Percentiles rank a stretch among this genome's conserved stretches.
These are phyloP conservation scores for Poecilobothrus nobilitatus DNA, from an alignment of 2,888 invertebrate genomes.

Conservation along the genomic window DNA sequence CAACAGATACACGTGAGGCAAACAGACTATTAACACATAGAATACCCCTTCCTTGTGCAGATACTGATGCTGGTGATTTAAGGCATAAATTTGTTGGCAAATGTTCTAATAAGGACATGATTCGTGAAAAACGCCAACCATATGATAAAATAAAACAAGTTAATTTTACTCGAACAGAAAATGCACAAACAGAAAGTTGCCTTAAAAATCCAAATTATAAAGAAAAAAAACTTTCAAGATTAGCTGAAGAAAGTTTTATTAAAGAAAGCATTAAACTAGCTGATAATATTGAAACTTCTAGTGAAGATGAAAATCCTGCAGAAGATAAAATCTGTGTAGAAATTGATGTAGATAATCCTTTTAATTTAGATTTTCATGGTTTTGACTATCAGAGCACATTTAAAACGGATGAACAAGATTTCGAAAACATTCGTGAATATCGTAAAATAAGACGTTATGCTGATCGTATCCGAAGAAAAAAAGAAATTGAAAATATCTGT, in stretches of 20 bases:
- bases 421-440: conserved; percentile 35
- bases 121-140: not conserved
- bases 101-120: not conserved
- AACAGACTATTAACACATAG: not conserved
- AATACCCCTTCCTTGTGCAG: not conserved
- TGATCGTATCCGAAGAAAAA: conserved; percentile 30
- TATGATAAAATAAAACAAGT: not conserved
- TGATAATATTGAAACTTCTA: conserved; percentile 33
- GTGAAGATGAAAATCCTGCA: conserved; percentile 30
- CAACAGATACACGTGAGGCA: not conserved
- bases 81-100: conserved; percentile 3
- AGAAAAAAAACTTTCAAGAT: not conserved
- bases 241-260: conserved; percentile 15
- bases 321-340: conserved; percentile 34
- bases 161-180: conserved; percentile 36
- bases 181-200: conserved; percentile 36
- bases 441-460: conserved; percentile 34
- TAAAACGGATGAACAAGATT: conserved; percentile 35
- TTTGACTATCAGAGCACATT: conserved; percentile 39
- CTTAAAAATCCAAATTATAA: conserved; percentile 33
- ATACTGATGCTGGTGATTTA: not conserved
- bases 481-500: conserved; percentile 28
- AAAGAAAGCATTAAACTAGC: conserved; percentile 35
- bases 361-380: conserved; percentile 39
- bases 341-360: conserved; percentile 38